phyloP scores from a whole-genome alignment of 2,113 vertebrate genomes.

The Oreochromis tanganicae region DNA sequence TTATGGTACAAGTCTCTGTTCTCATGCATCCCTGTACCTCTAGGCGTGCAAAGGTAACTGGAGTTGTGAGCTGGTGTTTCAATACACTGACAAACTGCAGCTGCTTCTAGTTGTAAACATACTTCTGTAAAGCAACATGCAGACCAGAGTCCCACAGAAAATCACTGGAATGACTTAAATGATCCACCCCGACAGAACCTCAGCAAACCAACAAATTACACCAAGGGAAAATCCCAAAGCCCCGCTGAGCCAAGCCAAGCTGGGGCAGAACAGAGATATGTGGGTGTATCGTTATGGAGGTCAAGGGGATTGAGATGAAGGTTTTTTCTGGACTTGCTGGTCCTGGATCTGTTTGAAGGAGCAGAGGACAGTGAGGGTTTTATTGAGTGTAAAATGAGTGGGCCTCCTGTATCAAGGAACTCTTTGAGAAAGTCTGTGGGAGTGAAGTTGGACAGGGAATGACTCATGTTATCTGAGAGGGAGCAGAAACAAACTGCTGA shows the following conservation, averaged over 20 bases:
- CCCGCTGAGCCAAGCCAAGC: background rate
- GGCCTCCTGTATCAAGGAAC: conserved; percentile 41
- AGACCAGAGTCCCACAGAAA: background rate
- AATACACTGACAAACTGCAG: background rate
- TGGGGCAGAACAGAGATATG: background rate
- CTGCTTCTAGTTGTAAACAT: background rate
- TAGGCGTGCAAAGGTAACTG: background rate
- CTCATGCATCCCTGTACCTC: background rate
- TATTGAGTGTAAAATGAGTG: conserved; percentile 43
- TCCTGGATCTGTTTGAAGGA: conserved; percentile 6
- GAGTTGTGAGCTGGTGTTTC: background rate
- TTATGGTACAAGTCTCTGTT: background rate
- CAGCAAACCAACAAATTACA: conserved; percentile 25
- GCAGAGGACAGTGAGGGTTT: conserved; percentile 45
- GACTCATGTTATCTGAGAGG: conserved; percentile 38
- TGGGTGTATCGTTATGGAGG: conserved; percentile 21
- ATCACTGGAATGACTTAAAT: background rate
- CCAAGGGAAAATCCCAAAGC: conserved; percentile 22
- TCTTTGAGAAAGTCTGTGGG: conserved; percentile 53
- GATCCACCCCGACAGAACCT: conserved; percentile 1
- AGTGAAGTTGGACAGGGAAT: conserved; percentile 35
- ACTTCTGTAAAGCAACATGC: background rate
- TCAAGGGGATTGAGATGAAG: background rate
- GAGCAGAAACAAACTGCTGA: conserved; percentile 15
- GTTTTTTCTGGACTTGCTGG: background rate